phyloP scores from a whole-genome alignment of 92 coral and sea anemone genomes.

The Actinernus sp. region DNA sequence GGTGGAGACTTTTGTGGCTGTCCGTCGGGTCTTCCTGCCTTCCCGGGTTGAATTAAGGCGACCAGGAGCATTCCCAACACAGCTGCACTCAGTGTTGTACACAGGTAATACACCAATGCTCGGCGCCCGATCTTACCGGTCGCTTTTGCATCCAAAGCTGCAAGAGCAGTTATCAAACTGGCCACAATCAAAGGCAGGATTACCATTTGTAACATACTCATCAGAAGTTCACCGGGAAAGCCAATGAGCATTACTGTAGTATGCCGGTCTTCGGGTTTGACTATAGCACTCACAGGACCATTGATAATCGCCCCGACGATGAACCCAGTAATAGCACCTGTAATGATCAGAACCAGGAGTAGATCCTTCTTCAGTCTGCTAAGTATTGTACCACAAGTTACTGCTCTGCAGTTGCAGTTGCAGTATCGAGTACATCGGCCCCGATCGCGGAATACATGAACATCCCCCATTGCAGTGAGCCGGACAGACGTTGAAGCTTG shows the following conservation, averaged over 20 bases:
- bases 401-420: too few species aligned
- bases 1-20: constrained; percentile 40
- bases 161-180: constrained; percentile 75
- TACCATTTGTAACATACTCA: constrained; percentile 75
- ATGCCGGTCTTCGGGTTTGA: constrained; percentile 55
- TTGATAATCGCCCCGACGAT: constrained; percentile 75
- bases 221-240: constrained; percentile 76
- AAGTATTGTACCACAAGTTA: too few species aligned
- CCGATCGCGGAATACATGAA: too few species aligned
- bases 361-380: constrained; percentile 56
- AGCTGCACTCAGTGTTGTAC: constrained; percentile 68
- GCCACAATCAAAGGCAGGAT: constrained; percentile 79
- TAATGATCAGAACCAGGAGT: constrained; percentile 74
- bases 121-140: constrained; percentile 80
- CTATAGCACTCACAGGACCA: constrained; percentile 68
- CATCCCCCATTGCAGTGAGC: too few species aligned
- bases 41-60: constrained; percentile 72
- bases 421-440: too few species aligned
- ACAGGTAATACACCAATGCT: constrained; percentile 69
- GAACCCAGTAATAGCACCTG: constrained; percentile 81
- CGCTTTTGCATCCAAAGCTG: constrained; percentile 69
- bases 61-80: constrained; percentile 74
- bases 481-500: too few species aligned
- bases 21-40: constrained; percentile 18
- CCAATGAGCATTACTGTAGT: constrained; percentile 76